These are phyloP conservation scores for Pagrus major DNA, from an alignment of 2,113 vertebrate species.

Conservation along the genomic window DNA sequence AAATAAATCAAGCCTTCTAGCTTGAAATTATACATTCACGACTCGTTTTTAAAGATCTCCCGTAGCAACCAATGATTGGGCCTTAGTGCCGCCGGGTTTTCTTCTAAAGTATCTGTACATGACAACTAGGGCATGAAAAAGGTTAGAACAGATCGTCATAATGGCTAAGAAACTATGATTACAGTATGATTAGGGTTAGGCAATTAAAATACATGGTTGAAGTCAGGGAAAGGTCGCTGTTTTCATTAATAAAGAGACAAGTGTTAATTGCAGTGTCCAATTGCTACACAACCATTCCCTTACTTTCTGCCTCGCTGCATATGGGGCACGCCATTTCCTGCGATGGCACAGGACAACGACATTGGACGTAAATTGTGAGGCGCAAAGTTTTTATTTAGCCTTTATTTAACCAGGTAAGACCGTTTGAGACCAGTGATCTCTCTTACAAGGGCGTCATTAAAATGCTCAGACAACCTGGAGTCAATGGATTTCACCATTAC, in stretches of 20 bases:
- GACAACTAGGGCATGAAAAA: background rate
- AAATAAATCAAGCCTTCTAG: too few species aligned
- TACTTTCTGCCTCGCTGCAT: background rate
- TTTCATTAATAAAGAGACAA: background rate
- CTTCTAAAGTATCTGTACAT: background rate
- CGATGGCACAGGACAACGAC: background rate
- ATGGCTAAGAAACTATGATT: background rate
- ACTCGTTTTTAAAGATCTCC: background rate
- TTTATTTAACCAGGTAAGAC: too few species aligned
- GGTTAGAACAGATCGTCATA: background rate
- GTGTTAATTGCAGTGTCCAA: background rate
- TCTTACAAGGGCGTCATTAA: too few species aligned
- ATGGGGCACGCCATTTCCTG: background rate
- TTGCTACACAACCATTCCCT: background rate
- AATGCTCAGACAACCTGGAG: too few species aligned
- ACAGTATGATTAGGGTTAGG: background rate
- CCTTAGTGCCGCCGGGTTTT: background rate
- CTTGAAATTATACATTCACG: too few species aligned
- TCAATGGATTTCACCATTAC: too few species aligned
- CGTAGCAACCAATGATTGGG: background rate
- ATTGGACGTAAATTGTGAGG: background rate
- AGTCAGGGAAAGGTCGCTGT: background rate
- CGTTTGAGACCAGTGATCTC: too few species aligned
- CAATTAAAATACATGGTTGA: background rate
- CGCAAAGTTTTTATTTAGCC: too few species aligned